Base-by-base conservation (phyloP, 92 coral and sea anemone genomes). In the Zoanthus sociatus region DNA sequence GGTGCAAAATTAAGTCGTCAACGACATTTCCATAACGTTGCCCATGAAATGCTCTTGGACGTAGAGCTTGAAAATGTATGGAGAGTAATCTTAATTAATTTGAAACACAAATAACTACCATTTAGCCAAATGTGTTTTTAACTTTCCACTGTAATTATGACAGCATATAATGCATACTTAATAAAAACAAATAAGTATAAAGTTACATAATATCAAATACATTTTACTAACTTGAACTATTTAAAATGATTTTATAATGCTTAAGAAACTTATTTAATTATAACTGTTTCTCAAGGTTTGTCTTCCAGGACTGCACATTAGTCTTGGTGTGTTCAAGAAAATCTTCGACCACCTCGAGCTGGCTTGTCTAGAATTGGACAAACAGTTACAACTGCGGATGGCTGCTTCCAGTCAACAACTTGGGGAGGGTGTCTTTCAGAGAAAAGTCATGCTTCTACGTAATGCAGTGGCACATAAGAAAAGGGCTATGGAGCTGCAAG, bases 21-120 rank as follows among this genome's bases (percentile, higher is more conserved):
- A 31, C 32, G 37, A 31, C 56, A 53, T 32, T 60, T 75, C 31
- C 56, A 37, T 64, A 78, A 78, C 60, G 83, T 55, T 9, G 71
- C 46, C 32, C 83, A 78, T 18, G 30, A 78, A 58, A 78, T 61
- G 72, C 21, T 78, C 7, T 63, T 78, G 66, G 56, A 33, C 9
- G 7, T 78, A n/a, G 69, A 32, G 7, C 83, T 78, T 11, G 83
- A 78, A 58, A 78, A 78, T 78, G 83, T 78, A 42, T 26, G 70
- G 0, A 68, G 0, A 26, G 5, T 4, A 21, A 67, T 31, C 72
- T 67, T 67, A 31, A 21, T 30, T 32, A 67, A 67, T 5, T 21
- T 26, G 37, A 68, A 26, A 68, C 73, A 67, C 33, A 6, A 67
- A 16, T 31, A 26, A 26, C 26, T 26, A 26, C 26, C 26, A 26